Base-by-base conservation (phyloP, 2,888 invertebrate species). In the Dexiosoma caninum region DNA sequence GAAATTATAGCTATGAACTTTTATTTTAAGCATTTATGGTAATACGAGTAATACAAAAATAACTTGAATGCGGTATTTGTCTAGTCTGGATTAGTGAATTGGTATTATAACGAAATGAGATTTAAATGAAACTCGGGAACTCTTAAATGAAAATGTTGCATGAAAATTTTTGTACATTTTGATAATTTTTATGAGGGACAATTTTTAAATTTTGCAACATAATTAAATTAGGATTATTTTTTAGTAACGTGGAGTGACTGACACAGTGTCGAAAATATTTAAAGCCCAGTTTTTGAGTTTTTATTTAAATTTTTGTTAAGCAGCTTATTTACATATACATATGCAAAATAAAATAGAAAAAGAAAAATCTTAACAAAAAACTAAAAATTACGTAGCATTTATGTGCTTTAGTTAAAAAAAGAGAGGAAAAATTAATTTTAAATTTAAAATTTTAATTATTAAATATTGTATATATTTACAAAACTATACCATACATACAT, bases 291-390 rank as follows among this genome's bases (percentile, higher is more conserved):
- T 64, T 44, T 57, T 35, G 9, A 64, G 42, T 59, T 40, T 62
- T 32, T 42, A 27, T 51, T 14, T 44, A 57, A 6, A 23, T 14
- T 57, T 66, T 57, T 37, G 46, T 66, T 19, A 81, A 81, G 81
- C 81, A 69, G 53, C 46, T 80, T 70, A 81, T 77, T 76, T 81
- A 67, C 77, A 77, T 9, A 72, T 77, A 64, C 64, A 80, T 57
- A 10, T 37, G 62, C 72, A 62, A 59, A 21, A n/a, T 42, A 62
- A 44, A 37, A 62, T 30, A 60, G 19, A 21, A 23, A 42, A 74
- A 40, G 12, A n/a, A 55, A 78, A 67, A 59, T 12, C 2, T n/a
- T n/a, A n/a, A n/a, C n/a, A n/a, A n/a, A n/a, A 21, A 21, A 46
- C 27, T 35, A 23, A 46, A 57, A 62, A 57, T 19, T 27, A 57